Conservation (phyloP, 2,797 vertebrate species). For the Glossophaga mutica region DNA sequence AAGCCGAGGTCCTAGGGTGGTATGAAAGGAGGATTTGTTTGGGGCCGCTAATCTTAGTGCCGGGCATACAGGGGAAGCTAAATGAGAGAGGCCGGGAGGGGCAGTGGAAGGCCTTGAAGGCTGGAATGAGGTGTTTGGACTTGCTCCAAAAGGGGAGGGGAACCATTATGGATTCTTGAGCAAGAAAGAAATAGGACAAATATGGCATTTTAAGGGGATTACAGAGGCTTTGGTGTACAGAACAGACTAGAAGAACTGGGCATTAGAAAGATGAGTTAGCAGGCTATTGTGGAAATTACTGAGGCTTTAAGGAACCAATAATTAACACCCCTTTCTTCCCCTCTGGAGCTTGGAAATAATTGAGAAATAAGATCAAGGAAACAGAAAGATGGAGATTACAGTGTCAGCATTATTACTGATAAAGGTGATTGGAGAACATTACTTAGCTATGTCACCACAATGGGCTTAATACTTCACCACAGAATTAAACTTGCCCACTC, state of each 20-base stretch:
- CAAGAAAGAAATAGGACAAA: not conserved
- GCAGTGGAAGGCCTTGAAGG: not conserved
- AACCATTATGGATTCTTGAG: not conserved
- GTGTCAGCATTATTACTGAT: slow-evolving; percentile 27
- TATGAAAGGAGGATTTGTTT: not conserved
- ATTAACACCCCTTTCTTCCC: slow-evolving; percentile 5
- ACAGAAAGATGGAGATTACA: not conserved
- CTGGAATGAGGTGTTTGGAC: not conserved
- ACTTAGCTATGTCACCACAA: not conserved
- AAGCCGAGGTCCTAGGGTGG: not conserved
- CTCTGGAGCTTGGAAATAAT: slow-evolving; percentile 25
- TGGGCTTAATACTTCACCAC: not conserved
- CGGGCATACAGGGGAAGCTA: not conserved
- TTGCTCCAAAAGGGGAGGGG: not conserved
- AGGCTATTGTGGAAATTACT: slow-evolving; percentile 16
- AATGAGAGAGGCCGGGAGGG: not conserved
- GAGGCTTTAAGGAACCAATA: not conserved
- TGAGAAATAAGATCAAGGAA: slow-evolving; percentile 49
- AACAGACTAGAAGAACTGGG: not conserved
- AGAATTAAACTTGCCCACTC: not conserved
- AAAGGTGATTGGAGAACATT: not conserved
- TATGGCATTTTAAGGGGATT: slow-evolving; percentile 24
- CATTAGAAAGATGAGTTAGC: not conserved
- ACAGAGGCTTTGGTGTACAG: not conserved
- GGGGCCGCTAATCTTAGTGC: not conserved